phyloP scores from a whole-genome alignment of 2,888 invertebrate species.

The Rhagonycha fulva region DNA sequence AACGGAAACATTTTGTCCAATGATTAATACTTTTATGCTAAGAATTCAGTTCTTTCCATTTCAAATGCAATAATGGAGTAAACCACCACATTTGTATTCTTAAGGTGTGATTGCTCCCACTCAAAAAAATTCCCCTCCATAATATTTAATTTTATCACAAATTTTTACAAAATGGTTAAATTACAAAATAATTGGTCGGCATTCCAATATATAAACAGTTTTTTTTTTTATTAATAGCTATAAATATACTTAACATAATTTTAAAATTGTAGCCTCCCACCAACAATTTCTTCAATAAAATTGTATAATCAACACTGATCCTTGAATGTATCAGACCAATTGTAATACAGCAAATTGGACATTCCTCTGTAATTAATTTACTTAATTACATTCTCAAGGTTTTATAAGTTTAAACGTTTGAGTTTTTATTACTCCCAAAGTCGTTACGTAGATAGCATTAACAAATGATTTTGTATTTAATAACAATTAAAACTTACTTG shows the following conservation, averaged over 20 bases:
- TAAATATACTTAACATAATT: neutral
- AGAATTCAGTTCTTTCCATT: too few relatives aligned
- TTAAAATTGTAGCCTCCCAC: slow-evolving; percentile 8
- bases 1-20: neutral
- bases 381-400: slow-evolving; percentile 11
- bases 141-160: neutral
- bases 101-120: neutral
- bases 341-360: slow-evolving; percentile 11
- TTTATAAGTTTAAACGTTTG: slow-evolving; percentile 2
- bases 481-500: neutral
- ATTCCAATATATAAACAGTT: neutral
- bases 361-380: slow-evolving; percentile 12
- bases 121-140: neutral
- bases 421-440: slow-evolving; percentile 6
- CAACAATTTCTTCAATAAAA: slow-evolving; percentile 2
- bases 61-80: neutral
- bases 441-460: neutral
- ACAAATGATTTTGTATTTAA: neutral
- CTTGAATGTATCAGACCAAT: slow-evolving; percentile 12
- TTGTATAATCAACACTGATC: slow-evolving; percentile 10
- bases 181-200: neutral
- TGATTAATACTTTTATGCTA: neutral
- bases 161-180: neutral
- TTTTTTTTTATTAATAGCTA: neutral
- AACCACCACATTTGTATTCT: neutral